Evolutionary conservation across 2,888 invertebrate genomes (phyloP), one percentile per base, ranked within the genome.

Genomic region (Mellilla xanthometata): DNA sequence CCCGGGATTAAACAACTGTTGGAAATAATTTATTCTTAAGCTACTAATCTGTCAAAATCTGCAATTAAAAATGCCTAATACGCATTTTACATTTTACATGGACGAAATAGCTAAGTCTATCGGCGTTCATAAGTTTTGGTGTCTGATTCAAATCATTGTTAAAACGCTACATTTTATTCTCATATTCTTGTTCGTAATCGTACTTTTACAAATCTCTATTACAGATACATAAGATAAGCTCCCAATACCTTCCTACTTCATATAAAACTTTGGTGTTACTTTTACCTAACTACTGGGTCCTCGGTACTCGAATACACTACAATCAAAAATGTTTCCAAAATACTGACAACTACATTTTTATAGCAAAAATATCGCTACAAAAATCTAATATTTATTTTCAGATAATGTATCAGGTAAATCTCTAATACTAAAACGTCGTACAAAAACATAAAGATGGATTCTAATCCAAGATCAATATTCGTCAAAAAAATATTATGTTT

Each of bases 241-340:
- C 85, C 81, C 72, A 70, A 64, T 66, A 52, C 51, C 46, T 48
- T 48, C 63, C 76, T 81, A 79, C 69, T 40, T 65, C 58, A 66
- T 77, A 74, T 72, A 78, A 76, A 76, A 83, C 78, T 78, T 87
- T 86, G 88, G 88, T 87, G 87, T 88, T 68, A 68, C 65, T 66
- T 72, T 76, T 70, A 60, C 75, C 79, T 86, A 85, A 69, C 84
- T 88, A 88, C 73, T 81, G 82, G 83, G 79, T 82, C 82, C 79
- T 69, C 65, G 58, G 68, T 71, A 67, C 59, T 60, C 62, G 50
- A 68, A 68, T 77, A 79, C 65, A 63, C 81, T 85, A 82, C 61
- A 50, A 60, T 71, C 76, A 62, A 78, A 86, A 81, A 70, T 63
- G 73, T 76, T 66, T 87, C 84, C 77, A 87, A 88, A 88, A 88